Evolutionary conservation across 2,888 invertebrate species (phyloP), one percentile per base, ranked within the genome.

Genomic region (Machimus rusticus): DNA sequence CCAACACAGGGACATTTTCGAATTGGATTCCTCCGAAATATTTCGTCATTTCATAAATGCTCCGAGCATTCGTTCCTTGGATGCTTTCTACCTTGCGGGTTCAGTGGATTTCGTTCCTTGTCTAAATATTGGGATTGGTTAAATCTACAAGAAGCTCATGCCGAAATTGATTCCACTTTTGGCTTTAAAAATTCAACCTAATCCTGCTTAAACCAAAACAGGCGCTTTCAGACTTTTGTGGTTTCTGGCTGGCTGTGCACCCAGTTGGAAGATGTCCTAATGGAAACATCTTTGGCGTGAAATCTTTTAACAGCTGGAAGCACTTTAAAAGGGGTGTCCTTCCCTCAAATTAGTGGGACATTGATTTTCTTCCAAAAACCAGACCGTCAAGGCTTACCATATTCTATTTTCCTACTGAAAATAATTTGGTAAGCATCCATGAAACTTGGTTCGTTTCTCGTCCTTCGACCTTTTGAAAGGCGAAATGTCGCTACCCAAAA

Each of bases 51-150:
- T 76, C 76, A 76, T 76, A 76, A 76, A 37, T 34, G 37, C 76
- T 76, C n/a, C 34, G 16, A 76, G 76, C 8, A 76, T n/a, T 76
- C 34, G 37, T 76, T 76, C 76, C 34, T 74, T 74, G 5, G 19
- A 34, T 23, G 78, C 23, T 78, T 78, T 78, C 39, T 43, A 16
- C 43, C 78, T 39, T 37, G 19, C 19, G 78, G 78, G n/a, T 78
- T 78, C 23, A 39, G 43, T 51, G 46, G 51, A 23, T 79, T 79
- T 55, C 31, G 16, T 23, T 51, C 51, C 79, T 79, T 46, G 79
- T 79, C 51, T 79, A 79, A 79, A 79, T 79, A 79, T 79, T 79
- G 31, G 12, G 39, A 79, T 79, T 79, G 79, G 39, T 51, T 79
- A 46, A 79, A 51, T 79, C 51, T 51, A 28, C 66, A 66, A 79